phyloP scores from a whole-genome alignment of 35 echinoderm and acorn worm species.

The Apostichopus californicus region DNA sequence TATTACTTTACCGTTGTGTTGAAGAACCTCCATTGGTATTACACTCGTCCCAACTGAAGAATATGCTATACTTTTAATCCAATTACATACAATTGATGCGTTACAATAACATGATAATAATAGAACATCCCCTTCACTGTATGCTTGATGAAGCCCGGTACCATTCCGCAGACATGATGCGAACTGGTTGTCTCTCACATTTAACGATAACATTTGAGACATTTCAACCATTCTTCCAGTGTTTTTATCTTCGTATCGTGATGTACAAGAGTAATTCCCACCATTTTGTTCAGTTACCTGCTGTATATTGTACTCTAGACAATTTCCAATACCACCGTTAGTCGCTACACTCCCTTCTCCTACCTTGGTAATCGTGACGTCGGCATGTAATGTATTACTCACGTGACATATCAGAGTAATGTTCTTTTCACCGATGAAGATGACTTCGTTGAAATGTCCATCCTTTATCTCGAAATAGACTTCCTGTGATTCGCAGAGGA shows the following conservation, averaged over 20 bases:
- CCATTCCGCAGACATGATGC: neutral
- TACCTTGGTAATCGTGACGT: neutral
- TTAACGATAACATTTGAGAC: too few relatives aligned
- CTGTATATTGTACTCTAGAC: neutral
- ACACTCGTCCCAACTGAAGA: too few relatives aligned
- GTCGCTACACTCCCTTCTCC: neutral
- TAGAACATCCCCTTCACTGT: neutral
- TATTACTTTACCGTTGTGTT: neutral
- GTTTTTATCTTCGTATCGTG: neutral
- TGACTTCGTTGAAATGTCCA: neutral
- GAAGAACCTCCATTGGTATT: too few relatives aligned
- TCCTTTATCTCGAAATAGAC: conserved; percentile 1
- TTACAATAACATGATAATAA: conserved; percentile 11
- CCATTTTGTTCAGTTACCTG: neutral
- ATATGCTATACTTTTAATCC: too few relatives aligned
- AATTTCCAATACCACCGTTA: neutral
- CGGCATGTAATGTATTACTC: neutral
- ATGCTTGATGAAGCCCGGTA: neutral
- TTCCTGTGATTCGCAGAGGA: neutral
- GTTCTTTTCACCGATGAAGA: conserved; percentile 1
- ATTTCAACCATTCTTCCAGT: neutral
- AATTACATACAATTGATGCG: neutral
- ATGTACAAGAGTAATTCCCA: neutral
- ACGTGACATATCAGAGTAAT: conserved; percentile 9
- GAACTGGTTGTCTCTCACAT: too few relatives aligned